Evolutionary conservation across 2,888 invertebrate genomes (phyloP), one percentile per base, ranked within the genome.

Genomic region (Tuberolachnus salignus): DNA sequence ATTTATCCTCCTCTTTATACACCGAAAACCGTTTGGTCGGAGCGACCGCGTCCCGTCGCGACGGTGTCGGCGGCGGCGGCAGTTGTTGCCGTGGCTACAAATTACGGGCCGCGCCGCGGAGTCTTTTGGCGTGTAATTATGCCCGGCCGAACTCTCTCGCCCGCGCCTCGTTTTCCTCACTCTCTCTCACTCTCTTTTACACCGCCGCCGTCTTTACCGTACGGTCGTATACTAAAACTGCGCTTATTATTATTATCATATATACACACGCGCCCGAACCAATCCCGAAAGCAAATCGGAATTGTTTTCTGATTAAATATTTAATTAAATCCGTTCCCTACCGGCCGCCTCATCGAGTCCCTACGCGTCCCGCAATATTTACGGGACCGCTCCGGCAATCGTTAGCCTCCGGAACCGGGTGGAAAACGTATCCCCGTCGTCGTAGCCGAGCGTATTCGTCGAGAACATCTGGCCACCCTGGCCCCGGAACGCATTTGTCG

Each of bases 221-320:
- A n/a, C n/a, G n/a, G n/a, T n/a, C n/a, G n/a, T n/a, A n/a, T n/a
- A n/a, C n/a, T n/a, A n/a, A n/a, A n/a, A n/a, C n/a, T n/a, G n/a
- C n/a, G n/a, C n/a, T n/a, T n/a, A n/a, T n/a, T n/a, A n/a, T n/a
- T n/a, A n/a, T n/a, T n/a, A 34, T 34, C 21, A n/a, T 34, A 4
- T 53, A 34, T 64, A 23, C 11, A 61, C 23, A n/a, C 16, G 16
- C 51, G 61, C 63, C 14, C 21, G 55, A 66, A 46, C 57, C 66
- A 75, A 75, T 75, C 75, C 75, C 75, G 75, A 78, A 78, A 78
- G 78, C 78, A 78, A 78, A 78, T 82, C 80, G 80, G 81, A 82
- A 81, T 82, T 82, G 81, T 81, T 82, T 82, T 82, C 82, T 82
- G 82, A 82, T 81, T 81, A 81, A 82, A 82, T 82, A 82, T 81